Evolutionary conservation across 2,888 invertebrate species (phyloP), one percentile per base, ranked within the genome.

Genomic region (Epsilonema sp.): DNA sequence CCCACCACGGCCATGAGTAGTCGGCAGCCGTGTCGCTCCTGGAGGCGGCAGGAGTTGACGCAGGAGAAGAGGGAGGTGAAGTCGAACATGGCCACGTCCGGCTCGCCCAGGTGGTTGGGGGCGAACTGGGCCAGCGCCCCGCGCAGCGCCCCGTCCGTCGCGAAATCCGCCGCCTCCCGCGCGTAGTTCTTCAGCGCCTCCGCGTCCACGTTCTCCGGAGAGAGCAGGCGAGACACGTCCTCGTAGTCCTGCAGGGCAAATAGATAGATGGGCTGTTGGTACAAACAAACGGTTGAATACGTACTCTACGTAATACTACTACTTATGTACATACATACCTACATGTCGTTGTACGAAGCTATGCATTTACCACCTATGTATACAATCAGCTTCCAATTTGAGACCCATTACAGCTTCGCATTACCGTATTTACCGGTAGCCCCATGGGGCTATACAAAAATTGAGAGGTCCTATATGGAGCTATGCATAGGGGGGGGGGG

Each of bases 1-100:
- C 94, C 94, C 1, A 94, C 92, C 45, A 97, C 74, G 58, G 80
- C 81, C 71, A 84, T 80, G 19, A 94, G 71, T 3, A 94, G 71
- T 39, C 79, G 77, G 54, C 82, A 79, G 0, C 85, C 84, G 53
- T 77, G 71, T 46, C 73, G n/a, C n/a, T n/a, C n/a, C n/a, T n/a
- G n/a, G n/a, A n/a, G n/a, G n/a, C n/a, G n/a, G n/a, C n/a, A n/a
- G 5, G 92, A 86, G 68, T 89, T 86, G 68, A 90, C 89, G 0
- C 94, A 87, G 0, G 87, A 85, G 68, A 85, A 94, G 83, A 97
- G 87, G 1, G 89, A 89, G 0, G 97, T 97, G 66, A 97, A 97
- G 70, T 97, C 97, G 67, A 97, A 97, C 77, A 94, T 82, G 39
- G 92, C 89, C 1, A 94, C 86, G 68, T 97, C 94, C 0, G 90